These are phyloP conservation scores for Leucoma salicis DNA, from an alignment of 2,888 invertebrate species.

Conservation along the genomic window DNA sequence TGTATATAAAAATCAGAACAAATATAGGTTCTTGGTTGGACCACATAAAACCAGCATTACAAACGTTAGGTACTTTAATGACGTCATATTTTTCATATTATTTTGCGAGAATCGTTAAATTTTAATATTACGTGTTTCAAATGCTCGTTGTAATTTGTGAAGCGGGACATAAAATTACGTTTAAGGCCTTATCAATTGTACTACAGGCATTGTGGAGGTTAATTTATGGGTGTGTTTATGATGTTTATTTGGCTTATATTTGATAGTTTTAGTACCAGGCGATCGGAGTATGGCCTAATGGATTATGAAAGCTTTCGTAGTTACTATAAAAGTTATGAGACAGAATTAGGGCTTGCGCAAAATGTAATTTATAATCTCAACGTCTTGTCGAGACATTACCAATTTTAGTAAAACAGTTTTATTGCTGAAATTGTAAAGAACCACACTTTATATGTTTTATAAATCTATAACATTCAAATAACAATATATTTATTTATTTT, in stretches of 20 bases:
- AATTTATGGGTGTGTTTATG: constrained; percentile 34
- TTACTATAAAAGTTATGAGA: constrained; percentile 8
- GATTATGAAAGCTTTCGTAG: constrained; percentile 12
- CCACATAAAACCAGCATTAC: constrained; percentile 47
- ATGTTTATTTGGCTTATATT: constrained; percentile 15
- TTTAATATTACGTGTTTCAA: constrained; percentile 38
- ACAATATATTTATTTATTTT: too few species aligned
- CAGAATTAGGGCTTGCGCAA: neutral
- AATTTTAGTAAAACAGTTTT: neutral
- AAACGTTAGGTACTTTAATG: constrained; percentile 46
- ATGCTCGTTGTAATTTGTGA: constrained; percentile 35
- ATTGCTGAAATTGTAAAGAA: neutral
- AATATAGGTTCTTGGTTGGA: constrained; percentile 15
- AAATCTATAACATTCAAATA: too few species aligned
- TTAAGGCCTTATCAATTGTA: constrained; percentile 31
- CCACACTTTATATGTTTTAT: neutral
- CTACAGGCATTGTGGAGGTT: constrained; percentile 20
- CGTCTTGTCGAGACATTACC: neutral
- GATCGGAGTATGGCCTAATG: constrained; percentile 21
- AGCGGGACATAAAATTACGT: constrained; percentile 45
- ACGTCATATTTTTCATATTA: constrained; percentile 52
- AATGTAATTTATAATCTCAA: constrained; percentile 1
- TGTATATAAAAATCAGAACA: constrained; percentile 33
- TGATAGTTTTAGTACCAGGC: constrained; percentile 23
- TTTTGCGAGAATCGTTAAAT: constrained; percentile 46